Evolutionary conservation across 1,140 invertebrate genomes (phyloP), one percentile per base, ranked within the genome.

Genomic region (Achroia grisella): DNA sequence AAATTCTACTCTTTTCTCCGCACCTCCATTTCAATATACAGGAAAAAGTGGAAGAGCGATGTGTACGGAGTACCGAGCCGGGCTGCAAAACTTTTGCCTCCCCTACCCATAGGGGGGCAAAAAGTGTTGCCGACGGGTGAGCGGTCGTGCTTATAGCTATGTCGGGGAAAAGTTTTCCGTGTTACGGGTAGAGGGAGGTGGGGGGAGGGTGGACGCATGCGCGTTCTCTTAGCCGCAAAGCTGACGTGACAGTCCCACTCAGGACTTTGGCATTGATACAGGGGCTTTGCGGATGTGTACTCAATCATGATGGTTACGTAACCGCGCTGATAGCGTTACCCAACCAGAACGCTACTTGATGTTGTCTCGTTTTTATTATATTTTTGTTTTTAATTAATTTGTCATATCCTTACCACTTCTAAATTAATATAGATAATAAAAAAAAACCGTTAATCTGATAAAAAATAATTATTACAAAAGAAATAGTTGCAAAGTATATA

Each of bases 1-100:
- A 82, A 85, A 85, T 81, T 82, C 77, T 82, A 85, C 81, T 82
- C 78, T 85, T 85, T 83, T 85, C 81, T 82, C 81, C 70, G 78
- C 78, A 78, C 78, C 78, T 85, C 81, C 78, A 80, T 85, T 85
- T 85, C 81, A 85, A 85, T 83, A 78, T 82, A 82, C 78, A 81
- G 81, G 81, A 85, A 85, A 85, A 85, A 85, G 75, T 85, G 71
- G 81, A 82, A 81, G 76, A 85, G 78, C 80, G 71, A 74, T 80
- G 76, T 82, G 75, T 81, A 77, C 75, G 74, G 71, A 77, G 80
- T 67, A 73, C 71, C 62, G 68, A 77, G 72, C 61, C 62, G 57
- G 75, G 78, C 56, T 75, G 67, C 70, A 74, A 85, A 85, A 83
- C 56, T 85, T 85, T 85, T 81, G 66, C 77, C 71, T 59, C 68